Evolutionary conservation across 2,888 invertebrate genomes (phyloP).

Genomic region (Perizoma affinitatum): DNA sequence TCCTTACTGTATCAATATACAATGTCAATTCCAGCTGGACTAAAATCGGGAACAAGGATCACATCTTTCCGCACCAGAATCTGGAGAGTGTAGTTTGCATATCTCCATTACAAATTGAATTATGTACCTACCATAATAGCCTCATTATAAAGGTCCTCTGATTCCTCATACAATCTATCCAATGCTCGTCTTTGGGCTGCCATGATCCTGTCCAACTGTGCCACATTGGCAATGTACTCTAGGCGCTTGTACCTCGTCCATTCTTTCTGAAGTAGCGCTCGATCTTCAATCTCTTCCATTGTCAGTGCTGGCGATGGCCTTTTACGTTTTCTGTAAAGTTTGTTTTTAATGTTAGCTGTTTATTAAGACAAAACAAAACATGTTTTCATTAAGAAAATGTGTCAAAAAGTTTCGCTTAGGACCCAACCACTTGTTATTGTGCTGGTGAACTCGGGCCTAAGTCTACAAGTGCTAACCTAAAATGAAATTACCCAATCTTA

Average conservation of each 20-base stretch:
- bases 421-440: too few relatives aligned
- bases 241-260: slow-evolving; percentile 89
- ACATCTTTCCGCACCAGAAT: slow-evolving; percentile 48
- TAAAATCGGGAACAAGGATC: too few relatives aligned
- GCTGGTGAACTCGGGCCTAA: too few relatives aligned
- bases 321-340: slow-evolving; percentile 60
- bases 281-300: slow-evolving; percentile 85
- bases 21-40: too few relatives aligned
- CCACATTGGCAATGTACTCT: slow-evolving; percentile 86
- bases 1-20: too few relatives aligned
- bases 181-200: slow-evolving; percentile 91
- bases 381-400: too few relatives aligned
- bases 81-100: too few relatives aligned
- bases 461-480: too few relatives aligned
- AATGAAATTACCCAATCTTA: too few relatives aligned
- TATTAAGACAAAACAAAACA: too few relatives aligned
- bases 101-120: too few relatives aligned
- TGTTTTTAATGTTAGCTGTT: not conserved
- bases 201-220: slow-evolving; percentile 87
- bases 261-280: slow-evolving; percentile 87
- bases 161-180: slow-evolving; percentile 90
- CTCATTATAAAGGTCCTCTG: slow-evolving; percentile 93
- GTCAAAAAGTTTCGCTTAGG: too few relatives aligned
- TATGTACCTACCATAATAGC: slow-evolving; percentile 88
- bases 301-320: slow-evolving; percentile 79